These are phyloP conservation scores for Cheilosia vernalis DNA, from an alignment of 2,888 invertebrate species.

Conservation along the genomic window DNA sequence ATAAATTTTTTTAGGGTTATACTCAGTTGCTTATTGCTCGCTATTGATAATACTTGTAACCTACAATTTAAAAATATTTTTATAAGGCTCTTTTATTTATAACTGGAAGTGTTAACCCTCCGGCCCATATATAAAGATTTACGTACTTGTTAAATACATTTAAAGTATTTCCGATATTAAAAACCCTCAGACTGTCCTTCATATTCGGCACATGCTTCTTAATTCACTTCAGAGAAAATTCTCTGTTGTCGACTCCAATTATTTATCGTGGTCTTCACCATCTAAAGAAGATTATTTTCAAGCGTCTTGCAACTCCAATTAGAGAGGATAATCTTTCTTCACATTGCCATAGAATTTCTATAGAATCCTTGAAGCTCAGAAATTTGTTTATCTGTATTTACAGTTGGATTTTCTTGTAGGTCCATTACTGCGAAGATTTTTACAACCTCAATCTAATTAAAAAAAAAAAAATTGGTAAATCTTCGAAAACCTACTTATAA, in stretches of 20 bases:
- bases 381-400: constrained; percentile 6
- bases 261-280: not conserved
- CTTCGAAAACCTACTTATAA: no score
- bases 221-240: not conserved
- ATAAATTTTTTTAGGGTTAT: no score
- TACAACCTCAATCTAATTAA: constrained; percentile 22
- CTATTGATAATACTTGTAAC: no score
- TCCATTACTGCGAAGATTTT: constrained; percentile 11
- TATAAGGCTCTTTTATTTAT: no score
- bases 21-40: no score
- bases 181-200: not conserved
- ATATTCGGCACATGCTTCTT: not conserved
- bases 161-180: no score
- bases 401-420: constrained; percentile 7
- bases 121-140: no score
- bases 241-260: not conserved
- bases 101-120: no score
- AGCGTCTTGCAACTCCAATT: constrained; percentile 16
- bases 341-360: not conserved
- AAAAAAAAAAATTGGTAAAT: not conserved
- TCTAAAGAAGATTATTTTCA: constrained; percentile 20
- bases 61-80: no score
- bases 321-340: constrained; percentile 14
- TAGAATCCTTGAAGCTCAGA: not conserved
- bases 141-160: no score